Conservation (phyloP, 2,888 invertebrate species). For the Digitonthophagus gazella region DNA sequence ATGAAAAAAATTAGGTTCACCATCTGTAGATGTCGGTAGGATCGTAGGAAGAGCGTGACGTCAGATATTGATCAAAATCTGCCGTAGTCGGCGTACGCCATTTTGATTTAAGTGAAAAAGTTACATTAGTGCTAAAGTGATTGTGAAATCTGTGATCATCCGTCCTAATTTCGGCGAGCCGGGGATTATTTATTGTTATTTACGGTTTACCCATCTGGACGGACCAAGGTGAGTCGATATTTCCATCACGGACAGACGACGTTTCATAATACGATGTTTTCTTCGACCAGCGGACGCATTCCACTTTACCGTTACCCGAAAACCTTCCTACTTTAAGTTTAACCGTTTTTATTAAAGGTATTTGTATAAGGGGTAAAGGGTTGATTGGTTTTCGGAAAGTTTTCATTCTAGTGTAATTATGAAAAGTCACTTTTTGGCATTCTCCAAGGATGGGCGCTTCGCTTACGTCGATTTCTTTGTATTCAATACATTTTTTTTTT, state of each 20-base stretch:
- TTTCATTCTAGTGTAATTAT: too few relatives aligned
- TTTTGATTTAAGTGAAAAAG: slow-evolving; percentile 52
- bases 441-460: slow-evolving; percentile 39
- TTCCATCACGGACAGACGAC: neutral
- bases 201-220: slow-evolving; percentile 67
- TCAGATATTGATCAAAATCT: slow-evolving; percentile 50
- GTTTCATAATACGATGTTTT: slow-evolving; percentile 28
- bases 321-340: neutral
- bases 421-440: slow-evolving; percentile 34
- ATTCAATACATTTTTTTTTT: too few relatives aligned
- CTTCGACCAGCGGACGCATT: slow-evolving; percentile 19
- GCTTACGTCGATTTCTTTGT: too few relatives aligned
- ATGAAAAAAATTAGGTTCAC: slow-evolving; percentile 32
- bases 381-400: neutral
- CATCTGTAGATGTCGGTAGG: slow-evolving; percentile 37
- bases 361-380: neutral
- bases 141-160: slow-evolving; percentile 51
- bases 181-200: slow-evolving; percentile 50
- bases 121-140: slow-evolving; percentile 46
- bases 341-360: neutral
- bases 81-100: slow-evolving; percentile 53
- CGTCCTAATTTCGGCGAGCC: slow-evolving; percentile 47
- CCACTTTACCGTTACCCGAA: slow-evolving; percentile 23
- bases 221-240: slow-evolving; percentile 68
- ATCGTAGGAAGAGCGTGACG: slow-evolving; percentile 40